Percentiles rank a stretch among this genome's conserved stretches.
These are phyloP conservation scores for Xiphorhynchus elegans DNA, from an alignment of 2,113 vertebrate genomes.

Conservation along the genomic window DNA sequence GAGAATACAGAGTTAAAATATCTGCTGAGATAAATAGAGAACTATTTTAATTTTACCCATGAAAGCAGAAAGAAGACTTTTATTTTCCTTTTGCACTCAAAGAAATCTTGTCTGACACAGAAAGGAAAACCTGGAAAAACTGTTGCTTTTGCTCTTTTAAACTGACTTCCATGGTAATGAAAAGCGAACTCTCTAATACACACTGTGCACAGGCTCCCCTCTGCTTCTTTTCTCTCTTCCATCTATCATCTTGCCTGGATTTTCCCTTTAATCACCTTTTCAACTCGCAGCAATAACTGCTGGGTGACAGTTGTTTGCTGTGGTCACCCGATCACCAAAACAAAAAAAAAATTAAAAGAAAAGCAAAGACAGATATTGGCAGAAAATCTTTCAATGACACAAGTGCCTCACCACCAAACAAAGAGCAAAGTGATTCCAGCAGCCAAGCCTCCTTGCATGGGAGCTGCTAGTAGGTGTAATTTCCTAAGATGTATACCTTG, in stretches of 20 bases:
- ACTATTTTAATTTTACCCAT: constrained; percentile 10
- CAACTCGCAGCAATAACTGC: constrained; percentile 27
- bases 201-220: not conserved
- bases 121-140: constrained; percentile 5
- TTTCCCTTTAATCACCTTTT: constrained; percentile 22
- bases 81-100: constrained; percentile 8
- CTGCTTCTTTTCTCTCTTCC: not conserved
- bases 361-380: not conserved
- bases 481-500: constrained; percentile 64
- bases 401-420: not conserved
- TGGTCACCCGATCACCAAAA: not conserved
- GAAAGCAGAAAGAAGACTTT: not conserved
- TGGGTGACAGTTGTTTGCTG: constrained; percentile 5
- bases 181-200: not conserved
- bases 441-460: not conserved
- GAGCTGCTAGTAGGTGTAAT: constrained; percentile 53
- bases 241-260: not conserved
- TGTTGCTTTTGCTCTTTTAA: constrained; percentile 33
- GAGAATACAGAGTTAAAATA: not conserved
- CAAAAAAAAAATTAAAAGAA: not conserved
- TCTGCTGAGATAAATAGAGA: not conserved
- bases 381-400: not conserved
- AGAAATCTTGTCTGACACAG: constrained; percentile 23
- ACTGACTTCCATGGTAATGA: constrained; percentile 17
- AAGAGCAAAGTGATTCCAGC: not conserved